A percentile compares a stretch with the other conserved stretches of the same genome.
phyloP scores from a whole-genome alignment of 2,113 vertebrate species.

The Tautogolabrus adspersus region DNA sequence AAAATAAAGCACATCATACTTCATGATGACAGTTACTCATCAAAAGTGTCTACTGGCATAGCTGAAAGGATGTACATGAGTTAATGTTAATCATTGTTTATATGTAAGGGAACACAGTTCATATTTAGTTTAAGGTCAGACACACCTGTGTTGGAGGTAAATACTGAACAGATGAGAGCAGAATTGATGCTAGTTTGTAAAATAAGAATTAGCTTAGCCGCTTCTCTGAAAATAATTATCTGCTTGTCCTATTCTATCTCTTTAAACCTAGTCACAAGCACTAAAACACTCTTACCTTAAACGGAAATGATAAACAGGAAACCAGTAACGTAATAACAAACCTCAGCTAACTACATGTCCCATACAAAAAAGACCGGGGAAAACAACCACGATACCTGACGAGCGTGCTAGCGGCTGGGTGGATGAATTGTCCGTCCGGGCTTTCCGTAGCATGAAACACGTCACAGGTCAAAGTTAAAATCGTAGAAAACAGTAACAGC shows the following conservation, averaged over 20 bases:
- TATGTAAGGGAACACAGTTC: neutral
- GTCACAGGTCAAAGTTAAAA: constrained; percentile 71
- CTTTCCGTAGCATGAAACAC: constrained; percentile 67
- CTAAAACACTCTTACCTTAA: fast-evolving
- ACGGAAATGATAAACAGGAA: neutral
- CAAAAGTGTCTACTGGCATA: neutral
- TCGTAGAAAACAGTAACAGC: constrained; percentile 24
- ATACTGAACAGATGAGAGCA: neutral
- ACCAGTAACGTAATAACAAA: neutral
- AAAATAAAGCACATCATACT: neutral
- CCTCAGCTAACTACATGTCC: neutral
- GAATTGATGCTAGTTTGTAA: constrained; percentile 16
- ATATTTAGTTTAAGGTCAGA: neutral
- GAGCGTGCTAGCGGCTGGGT: neutral
- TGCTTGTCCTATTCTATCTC: too few species aligned
- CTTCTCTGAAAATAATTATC: neutral
- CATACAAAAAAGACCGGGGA: neutral
- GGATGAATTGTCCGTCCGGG: neutral
- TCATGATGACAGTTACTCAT: neutral
- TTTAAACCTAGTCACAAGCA: neutral
- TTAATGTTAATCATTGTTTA: neutral
- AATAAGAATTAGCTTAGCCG: constrained; percentile 22
- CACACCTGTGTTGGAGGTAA: neutral
- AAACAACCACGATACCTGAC: neutral
- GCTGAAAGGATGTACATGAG: neutral